Conservation (phyloP, 2,888 invertebrate genomes). For the Orthosia cruda region DNA sequence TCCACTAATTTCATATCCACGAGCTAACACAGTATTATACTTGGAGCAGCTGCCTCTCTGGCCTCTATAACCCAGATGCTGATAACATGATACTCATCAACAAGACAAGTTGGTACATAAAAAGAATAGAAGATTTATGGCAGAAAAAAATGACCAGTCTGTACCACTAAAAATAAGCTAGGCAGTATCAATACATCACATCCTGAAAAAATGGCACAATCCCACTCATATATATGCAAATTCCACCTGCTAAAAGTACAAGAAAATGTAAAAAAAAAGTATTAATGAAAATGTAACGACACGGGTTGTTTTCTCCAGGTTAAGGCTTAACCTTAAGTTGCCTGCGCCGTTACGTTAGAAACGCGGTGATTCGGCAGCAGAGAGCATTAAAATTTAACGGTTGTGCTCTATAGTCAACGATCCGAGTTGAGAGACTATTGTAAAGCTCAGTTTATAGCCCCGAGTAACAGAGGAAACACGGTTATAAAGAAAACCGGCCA, state of each 20-base stretch:
- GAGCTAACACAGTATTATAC: too few species aligned
- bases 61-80: too few species aligned
- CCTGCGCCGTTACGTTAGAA: too few species aligned
- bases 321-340: slow-evolving; percentile 38
- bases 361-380: slow-evolving; percentile 45
- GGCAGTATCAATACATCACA: background rate
- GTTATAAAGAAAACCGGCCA: slow-evolving; percentile 16
- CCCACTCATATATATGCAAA: background rate
- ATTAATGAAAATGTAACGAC: slow-evolving; percentile 18
- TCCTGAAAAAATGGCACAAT: background rate
- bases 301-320: slow-evolving; percentile 12
- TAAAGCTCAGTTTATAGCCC: slow-evolving; percentile 41
- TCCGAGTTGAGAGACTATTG: slow-evolving; percentile 33
- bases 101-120: too few species aligned
- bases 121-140: too few species aligned
- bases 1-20: too few species aligned
- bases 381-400: slow-evolving; percentile 57
- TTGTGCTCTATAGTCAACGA: slow-evolving; percentile 29
- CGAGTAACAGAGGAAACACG: slow-evolving; percentile 21
- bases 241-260: slow-evolving; percentile 8
- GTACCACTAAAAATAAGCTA: background rate
- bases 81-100: too few species aligned
- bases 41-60: too few species aligned
- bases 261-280: slow-evolving; percentile 15
- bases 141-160: too few species aligned